phyloP scores from a whole-genome alignment of 2,797 vertebrate species.

The Semotilus atromaculatus region DNA sequence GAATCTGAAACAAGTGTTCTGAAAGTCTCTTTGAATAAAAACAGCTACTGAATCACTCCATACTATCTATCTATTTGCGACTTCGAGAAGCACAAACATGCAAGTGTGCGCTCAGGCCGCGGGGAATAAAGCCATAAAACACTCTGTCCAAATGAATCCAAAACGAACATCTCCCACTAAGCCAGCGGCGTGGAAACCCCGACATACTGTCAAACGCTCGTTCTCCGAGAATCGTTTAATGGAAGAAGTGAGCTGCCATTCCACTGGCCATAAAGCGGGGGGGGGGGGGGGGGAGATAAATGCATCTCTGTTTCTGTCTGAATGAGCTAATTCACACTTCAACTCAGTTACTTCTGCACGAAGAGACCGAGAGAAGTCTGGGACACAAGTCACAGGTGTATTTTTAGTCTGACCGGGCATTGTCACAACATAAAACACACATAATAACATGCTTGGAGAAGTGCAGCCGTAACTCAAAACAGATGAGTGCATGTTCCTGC shows the following conservation, averaged over 20 bases:
- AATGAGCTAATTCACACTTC: slow-evolving; percentile 81
- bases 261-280: slow-evolving; percentile 73
- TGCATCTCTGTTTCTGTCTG: slow-evolving; percentile 78
- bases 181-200: slow-evolving; percentile 61
- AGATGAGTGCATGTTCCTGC: background rate
- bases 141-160: slow-evolving; percentile 62
- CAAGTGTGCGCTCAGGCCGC: background rate
- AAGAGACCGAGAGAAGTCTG: slow-evolving; percentile 75
- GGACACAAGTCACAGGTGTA: slow-evolving; percentile 73
- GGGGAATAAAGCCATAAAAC: slow-evolving; percentile 15
- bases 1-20: background rate
- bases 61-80: background rate
- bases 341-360: slow-evolving; percentile 71
- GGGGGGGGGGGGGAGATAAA: slow-evolving; percentile 73
- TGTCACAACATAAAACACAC: slow-evolving; percentile 69
- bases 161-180: slow-evolving; percentile 71
- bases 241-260: slow-evolving; percentile 77
- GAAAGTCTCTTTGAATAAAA: background rate
- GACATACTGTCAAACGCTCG: slow-evolving; percentile 68
- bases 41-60: background rate
- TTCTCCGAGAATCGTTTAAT: slow-evolving; percentile 74
- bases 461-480: background rate
- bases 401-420: slow-evolving; percentile 71
- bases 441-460: background rate
- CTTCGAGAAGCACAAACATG: slow-evolving; percentile 14